Evolutionary conservation across 1,140 invertebrate genomes (phyloP), one percentile per base, ranked within the genome.

Genomic region (Marisa cornuarietis): DNA sequence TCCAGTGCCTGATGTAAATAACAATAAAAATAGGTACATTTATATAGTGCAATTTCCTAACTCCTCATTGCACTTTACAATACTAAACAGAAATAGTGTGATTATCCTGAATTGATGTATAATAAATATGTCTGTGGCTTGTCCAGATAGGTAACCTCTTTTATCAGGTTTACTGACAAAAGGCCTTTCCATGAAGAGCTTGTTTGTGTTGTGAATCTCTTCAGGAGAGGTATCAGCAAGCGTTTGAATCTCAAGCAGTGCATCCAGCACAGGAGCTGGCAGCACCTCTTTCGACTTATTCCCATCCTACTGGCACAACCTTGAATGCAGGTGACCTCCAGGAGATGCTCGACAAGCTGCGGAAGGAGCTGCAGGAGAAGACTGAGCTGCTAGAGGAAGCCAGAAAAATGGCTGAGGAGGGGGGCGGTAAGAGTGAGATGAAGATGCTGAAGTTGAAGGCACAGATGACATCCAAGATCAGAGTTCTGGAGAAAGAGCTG

Each of bases 361-460:
- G 81, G 58, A 65, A 76, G 16, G 72, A 77, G 24, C 54, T 83
- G 24, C 65, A 82, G 51, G 80, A 82, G 31, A 83, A 82, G 76
- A 49, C 76, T 3, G 18, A 63, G 8, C 14, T 49, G 16, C 65
- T 77, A 51, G 76, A 77, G 26, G 76, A 77, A 9, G 62, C 65
- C 62, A 66, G 49, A 42, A 77, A 77, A 69, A 65, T 7, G 0
- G 76, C 61, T 11, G 73, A 24, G 22, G 73, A 72, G 54, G 61
- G 63, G n/a, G 42, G 71, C 2, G 42, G 49, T 8, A 83, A 81
- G 68, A 79, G 79, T 51, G 85, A 88, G n/a, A 80, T 87, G 0
- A 90, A 94, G 87, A 95, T 95, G 93, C 94, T 96, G 62, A 96
- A 96, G 92, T 91, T 96, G 49, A 96, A 96, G 89, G 95, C 94